Percentiles rank a stretch among this genome's conserved stretches.
Conservation (phyloP, 2,888 invertebrate species). For the Lissonota sp. region DNA sequence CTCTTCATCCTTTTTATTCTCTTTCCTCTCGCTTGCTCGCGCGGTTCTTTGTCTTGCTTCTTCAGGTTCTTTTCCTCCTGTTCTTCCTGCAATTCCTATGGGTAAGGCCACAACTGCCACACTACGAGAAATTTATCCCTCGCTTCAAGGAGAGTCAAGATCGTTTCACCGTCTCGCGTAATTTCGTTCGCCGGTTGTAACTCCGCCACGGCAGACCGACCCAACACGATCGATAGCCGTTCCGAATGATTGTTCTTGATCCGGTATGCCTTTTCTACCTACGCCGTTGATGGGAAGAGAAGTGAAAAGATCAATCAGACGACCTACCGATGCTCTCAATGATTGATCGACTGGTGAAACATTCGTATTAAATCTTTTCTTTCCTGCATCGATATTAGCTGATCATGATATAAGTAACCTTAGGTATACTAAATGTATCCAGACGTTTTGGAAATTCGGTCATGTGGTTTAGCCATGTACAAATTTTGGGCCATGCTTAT, state of each 20-base stretch:
- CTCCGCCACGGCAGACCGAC: conserved; percentile 59
- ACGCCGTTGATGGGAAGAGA: conserved; percentile 55
- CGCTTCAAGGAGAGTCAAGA: conserved; percentile 34
- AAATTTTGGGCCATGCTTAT: too few species aligned
- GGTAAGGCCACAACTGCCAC: conserved; percentile 48
- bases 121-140: conserved; percentile 53
- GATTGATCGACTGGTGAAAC: conserved; percentile 17
- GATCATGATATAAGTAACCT: conserved; percentile 28
- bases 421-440: too few species aligned
- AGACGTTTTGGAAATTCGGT: not conserved
- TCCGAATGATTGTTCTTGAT: conserved; percentile 51
- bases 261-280: conserved; percentile 44
- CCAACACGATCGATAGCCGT: conserved; percentile 55
- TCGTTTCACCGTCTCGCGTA: conserved; percentile 55
- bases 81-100: conserved; percentile 47
- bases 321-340: conserved; percentile 54
- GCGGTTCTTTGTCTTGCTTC: conserved; percentile 6
- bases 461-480: too few species aligned
- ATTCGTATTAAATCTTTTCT: too few species aligned
- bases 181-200: conserved; percentile 56
- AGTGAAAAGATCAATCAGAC: conserved; percentile 46
- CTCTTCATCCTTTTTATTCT: conserved; percentile 57
- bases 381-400: conserved; percentile 17
- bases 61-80: conserved; percentile 37
- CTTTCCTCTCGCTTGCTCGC: conserved; percentile 42